Base-by-base conservation (phyloP, 2,113 vertebrate genomes). In the Sylvia atricapilla region DNA sequence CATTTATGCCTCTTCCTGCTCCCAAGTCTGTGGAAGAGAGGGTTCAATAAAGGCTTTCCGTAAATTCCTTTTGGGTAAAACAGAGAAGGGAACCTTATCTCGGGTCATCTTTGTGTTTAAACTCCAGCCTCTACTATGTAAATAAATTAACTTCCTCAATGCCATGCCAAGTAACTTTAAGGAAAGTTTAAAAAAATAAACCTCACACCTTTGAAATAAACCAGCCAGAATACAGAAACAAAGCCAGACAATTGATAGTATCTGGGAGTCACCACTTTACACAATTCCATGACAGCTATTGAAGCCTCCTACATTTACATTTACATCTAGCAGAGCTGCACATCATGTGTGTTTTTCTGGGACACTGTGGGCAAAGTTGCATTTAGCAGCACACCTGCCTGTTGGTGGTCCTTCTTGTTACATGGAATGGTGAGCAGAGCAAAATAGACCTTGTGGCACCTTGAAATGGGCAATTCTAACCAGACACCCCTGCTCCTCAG, bases 81-180 rank as follows among this genome's bases (percentile, higher is more conserved):
- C 58, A 50, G 68, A 58, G 56, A 68, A 84, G 58, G 35, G 30
- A 37, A 76, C 50, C 43, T 78, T 94, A 91, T 85, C 86, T 33
- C 16, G 33, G 46, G 55, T 75, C 69, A 90, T 85, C 75, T 55
- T 56, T 44, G 22, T 79, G 60, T 85, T 50, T 89, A 84, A 95
- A 64, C 60, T 76, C 47, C 64, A 72, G 37, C 37, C 39, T 18
- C 37, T 63, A 44, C 49, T 67, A 41, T 46, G 63, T 82, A 89
- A 96, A 93, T 84, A 89, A 76, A 94, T 87, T 44, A 52, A 35
- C 55, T 92, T 84, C 64, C 73, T 95, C 74, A 62, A 23, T 62
- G 37, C 49, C 43, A 63, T 43, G 52, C 64, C 72, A 84, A 75
- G 49, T 22, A 77, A 81, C 84, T 75, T 92, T 13, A 84, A 91